A percentile compares a stretch with the other conserved stretches of the same genome.
Evolutionary conservation across 2,888 invertebrate genomes (phyloP).

Genomic region (Limnephilus lunatus): DNA sequence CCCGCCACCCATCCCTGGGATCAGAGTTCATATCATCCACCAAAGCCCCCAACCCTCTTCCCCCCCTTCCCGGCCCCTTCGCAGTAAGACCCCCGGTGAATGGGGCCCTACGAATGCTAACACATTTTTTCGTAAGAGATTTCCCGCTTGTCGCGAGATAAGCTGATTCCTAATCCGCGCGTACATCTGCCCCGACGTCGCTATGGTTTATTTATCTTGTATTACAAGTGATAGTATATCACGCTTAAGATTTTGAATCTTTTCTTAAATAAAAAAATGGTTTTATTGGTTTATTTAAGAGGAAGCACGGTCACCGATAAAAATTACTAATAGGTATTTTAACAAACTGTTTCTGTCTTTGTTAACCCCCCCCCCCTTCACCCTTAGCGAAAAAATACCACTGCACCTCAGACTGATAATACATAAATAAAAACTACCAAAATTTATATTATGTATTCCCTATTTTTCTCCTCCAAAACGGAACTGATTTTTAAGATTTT

Average conservation of each 20-base stretch:
- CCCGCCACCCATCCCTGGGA: slow-evolving; percentile 3
- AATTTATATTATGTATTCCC: no score
- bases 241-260: slow-evolving; percentile 33
- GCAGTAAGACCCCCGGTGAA: neutral
- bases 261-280: slow-evolving; percentile 59
- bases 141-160: slow-evolving; percentile 48
- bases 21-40: slow-evolving; percentile 45
- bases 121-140: slow-evolving; percentile 54
- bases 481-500: no score
- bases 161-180: slow-evolving; percentile 51
- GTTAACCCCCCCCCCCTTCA: no score
- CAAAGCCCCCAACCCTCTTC: neutral
- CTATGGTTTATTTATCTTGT: slow-evolving; percentile 48
- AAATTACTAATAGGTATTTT: no score
- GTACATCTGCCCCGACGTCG: slow-evolving; percentile 45
- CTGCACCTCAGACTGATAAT: no score
- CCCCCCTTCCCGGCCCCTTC: neutral
- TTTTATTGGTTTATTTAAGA: slow-evolving; percentile 47
- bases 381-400: no score
- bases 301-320: no score
- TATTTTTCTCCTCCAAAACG: no score
- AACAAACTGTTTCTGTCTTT: no score
- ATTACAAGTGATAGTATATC: slow-evolving; percentile 52
- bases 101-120: slow-evolving; percentile 50
- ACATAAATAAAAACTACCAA: no score